Percentiles rank a stretch among this genome's conserved stretches.
Conservation (phyloP, 2,113 vertebrate species). For the Eidolon helvum region DNA sequence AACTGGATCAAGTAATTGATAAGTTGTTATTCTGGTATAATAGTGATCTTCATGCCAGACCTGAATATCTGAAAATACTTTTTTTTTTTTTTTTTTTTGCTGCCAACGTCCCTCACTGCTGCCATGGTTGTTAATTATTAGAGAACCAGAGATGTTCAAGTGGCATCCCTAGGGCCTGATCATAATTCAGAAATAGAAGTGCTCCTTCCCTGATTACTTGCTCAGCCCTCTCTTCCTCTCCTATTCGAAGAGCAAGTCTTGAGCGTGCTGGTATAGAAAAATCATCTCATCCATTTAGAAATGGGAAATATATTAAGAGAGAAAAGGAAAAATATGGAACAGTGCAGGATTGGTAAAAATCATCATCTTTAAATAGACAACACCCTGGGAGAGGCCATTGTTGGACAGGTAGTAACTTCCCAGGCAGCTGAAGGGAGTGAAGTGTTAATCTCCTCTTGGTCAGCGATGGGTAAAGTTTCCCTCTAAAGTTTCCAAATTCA, state of each 20-base stretch:
- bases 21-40: neutral
- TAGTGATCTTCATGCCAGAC: neutral
- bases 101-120: neutral
- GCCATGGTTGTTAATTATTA: neutral
- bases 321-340: neutral
- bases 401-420: neutral
- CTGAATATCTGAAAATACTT: neutral
- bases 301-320: neutral
- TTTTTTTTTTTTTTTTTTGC: neutral
- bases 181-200: conserved; percentile 28
- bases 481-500: neutral
- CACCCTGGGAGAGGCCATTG: neutral
- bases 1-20: neutral
- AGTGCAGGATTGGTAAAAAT: neutral
- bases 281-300: neutral
- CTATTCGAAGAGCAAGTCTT: neutral
- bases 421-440: neutral
- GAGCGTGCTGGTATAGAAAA: neutral
- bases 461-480: neutral
- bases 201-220: neutral
- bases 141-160: neutral
- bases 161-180: neutral
- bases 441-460: neutral
- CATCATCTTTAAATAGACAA: neutral
- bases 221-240: neutral